Base-by-base conservation (phyloP, 2,888 invertebrate species). In the Cyclophora albipunctata region DNA sequence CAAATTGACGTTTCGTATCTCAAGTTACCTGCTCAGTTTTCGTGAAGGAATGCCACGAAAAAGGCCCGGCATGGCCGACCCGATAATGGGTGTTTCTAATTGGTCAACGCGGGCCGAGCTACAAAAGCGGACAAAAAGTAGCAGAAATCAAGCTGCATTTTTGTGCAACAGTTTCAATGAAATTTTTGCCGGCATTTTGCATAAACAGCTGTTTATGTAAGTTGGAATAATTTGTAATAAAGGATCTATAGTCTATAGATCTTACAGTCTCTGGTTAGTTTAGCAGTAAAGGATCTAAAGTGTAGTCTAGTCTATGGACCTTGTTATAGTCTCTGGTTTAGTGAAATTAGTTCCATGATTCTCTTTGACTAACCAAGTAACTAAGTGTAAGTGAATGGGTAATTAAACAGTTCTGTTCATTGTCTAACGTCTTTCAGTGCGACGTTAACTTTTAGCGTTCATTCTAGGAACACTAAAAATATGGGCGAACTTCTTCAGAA, bases 391-490 rank as follows among this genome's bases (percentile, higher is more conserved):
- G 20, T 20, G 20, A 20, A 20, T 20, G 20, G 20, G 20, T 20
- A 37, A 4, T 37, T 37, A 37, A 37, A 45, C 34, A 7, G 71
- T 74, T 73, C 73, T 73, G 78, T 78, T 76, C 83, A 84, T 80
- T 83, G 81, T 84, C 78, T 78, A 71, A 67, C 65, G 66, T 66
- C 61, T 67, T 69, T 69, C 69, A 65, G 70, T 66, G 69, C 75
- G 67, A 69, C 74, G 76, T 78, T 75, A 81, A 81, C 73, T 72
- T 73, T 78, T 73, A 74, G 70, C 69, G 69, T 60, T 66, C 66
- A 59, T 87, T 87, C 87, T 75, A 67, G 75, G 87, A 87, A 87
- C 67, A 75, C 86, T 87, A 85, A 86, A 85, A 83, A 85, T 84
- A 84, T 73, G 75, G 68, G 51, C 67, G 37, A 37, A 5, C 4